Evolutionary conservation across 2,797 vertebrate species (phyloP).

Genomic region (Anabacerthia variegaticeps): DNA sequence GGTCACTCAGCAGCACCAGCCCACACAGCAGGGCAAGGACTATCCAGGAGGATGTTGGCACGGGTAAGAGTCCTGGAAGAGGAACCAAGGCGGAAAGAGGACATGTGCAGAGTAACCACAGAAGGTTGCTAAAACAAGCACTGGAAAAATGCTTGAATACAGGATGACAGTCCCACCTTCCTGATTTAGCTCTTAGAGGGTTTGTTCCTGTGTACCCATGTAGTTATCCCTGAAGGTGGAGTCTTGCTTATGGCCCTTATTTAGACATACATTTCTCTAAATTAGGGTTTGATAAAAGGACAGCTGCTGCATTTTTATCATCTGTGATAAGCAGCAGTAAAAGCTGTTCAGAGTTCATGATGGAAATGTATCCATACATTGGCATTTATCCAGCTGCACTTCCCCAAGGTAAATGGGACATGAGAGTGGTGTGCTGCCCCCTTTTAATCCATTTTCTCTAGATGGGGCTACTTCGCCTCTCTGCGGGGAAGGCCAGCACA

Average conservation of each 20-base stretch:
- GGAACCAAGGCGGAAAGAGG: not conserved
- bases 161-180: not conserved
- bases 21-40: not conserved
- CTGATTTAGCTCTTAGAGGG: not conserved
- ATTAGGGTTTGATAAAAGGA: not conserved
- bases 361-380: not conserved
- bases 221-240: not conserved
- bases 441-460: constrained; percentile 27
- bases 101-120: not conserved
- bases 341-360: not conserved
- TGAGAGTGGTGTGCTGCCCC: not conserved
- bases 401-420: constrained; percentile 30
- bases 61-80: not conserved
- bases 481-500: not conserved
- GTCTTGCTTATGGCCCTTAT: not conserved
- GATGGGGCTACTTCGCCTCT: not conserved
- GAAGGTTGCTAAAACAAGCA: not conserved
- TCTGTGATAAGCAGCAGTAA: not conserved
- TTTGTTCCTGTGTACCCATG: not conserved
- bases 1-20: not conserved
- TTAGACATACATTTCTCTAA: not conserved
- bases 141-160: not conserved
- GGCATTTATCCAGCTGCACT: constrained; percentile 32
- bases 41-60: not conserved
- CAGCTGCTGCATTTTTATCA: constrained; percentile 26